Percentiles rank a stretch among this genome's conserved stretches.
These are phyloP conservation scores for Merluccius polli DNA, from an alignment of 2,797 vertebrate genomes.

Conservation along the genomic window DNA sequence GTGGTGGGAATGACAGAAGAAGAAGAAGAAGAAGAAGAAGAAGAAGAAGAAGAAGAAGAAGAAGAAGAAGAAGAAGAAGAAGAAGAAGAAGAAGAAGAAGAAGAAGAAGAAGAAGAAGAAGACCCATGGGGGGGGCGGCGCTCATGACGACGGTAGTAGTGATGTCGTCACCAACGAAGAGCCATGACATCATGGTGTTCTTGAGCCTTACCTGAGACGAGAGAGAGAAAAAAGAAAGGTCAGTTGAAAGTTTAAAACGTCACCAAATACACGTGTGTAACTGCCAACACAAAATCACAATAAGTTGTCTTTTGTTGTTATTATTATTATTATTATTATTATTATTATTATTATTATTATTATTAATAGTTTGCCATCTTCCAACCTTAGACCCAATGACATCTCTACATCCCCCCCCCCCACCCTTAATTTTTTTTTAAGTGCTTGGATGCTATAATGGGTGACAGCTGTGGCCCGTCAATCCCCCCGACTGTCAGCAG, in stretches of 20 bases:
- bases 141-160: neutral
- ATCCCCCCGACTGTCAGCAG: constrained; percentile 71
- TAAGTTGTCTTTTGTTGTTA: neutral
- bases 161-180: constrained; percentile 7
- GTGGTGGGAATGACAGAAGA: neutral
- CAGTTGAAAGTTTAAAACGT: neutral
- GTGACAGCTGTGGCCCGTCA: constrained; percentile 75
- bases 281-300: neutral
- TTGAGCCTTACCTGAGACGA: constrained; percentile 64
- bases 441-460: constrained; percentile 66
- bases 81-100: neutral
- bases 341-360: constrained; percentile 4
- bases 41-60: neutral
- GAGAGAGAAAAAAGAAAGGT: constrained; percentile 18
- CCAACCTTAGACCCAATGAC: constrained; percentile 53
- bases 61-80: neutral
- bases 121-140: neutral
- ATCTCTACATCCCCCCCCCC: constrained; percentile 37
- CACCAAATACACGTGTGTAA: neutral
- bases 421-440: constrained; percentile 47
- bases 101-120: neutral
- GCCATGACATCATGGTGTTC: constrained; percentile 25
- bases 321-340: neutral
- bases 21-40: neutral
- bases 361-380: constrained; percentile 36